These are phyloP conservation scores for Enoplolaimus lenunculus DNA, from an alignment of 2,888 invertebrate species.

Conservation along the genomic window DNA sequence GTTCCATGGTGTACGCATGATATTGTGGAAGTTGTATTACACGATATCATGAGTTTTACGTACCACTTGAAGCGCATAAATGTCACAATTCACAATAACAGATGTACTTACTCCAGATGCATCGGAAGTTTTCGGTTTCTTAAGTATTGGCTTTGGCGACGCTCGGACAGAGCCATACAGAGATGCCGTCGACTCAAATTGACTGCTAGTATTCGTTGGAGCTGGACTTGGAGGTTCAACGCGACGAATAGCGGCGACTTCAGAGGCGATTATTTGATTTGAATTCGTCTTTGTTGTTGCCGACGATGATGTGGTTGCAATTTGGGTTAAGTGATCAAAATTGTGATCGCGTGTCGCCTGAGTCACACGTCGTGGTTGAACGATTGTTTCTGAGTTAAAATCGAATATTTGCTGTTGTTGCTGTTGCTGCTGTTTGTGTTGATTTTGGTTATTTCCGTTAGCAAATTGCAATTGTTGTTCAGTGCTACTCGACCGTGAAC, in stretches of 20 bases:
- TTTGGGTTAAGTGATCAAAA: not conserved
- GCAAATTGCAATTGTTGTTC: not conserved
- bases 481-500: not conserved
- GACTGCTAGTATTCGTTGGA: not conserved
- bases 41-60: too few species aligned
- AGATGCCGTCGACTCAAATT: too few species aligned
- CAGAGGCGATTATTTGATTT: too few species aligned
- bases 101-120: too few species aligned
- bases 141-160: slow-evolving; percentile 27
- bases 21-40: too few species aligned
- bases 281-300: not conserved
- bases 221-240: not conserved
- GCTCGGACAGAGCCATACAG: slow-evolving; percentile 22
- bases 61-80: too few species aligned
- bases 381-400: not conserved
- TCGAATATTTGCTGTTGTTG: too few species aligned
- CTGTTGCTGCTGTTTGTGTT: too few species aligned
- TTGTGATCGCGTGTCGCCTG: not conserved
- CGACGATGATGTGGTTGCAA: not conserved
- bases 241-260: too few species aligned
- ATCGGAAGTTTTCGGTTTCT: slow-evolving; percentile 30
- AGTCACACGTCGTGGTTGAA: not conserved
- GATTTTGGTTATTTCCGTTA: too few species aligned
- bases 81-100: too few species aligned
- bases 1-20: too few species aligned